phyloP scores from a whole-genome alignment of 2,888 invertebrate species.

The Branchipolynoe longqiensis region DNA sequence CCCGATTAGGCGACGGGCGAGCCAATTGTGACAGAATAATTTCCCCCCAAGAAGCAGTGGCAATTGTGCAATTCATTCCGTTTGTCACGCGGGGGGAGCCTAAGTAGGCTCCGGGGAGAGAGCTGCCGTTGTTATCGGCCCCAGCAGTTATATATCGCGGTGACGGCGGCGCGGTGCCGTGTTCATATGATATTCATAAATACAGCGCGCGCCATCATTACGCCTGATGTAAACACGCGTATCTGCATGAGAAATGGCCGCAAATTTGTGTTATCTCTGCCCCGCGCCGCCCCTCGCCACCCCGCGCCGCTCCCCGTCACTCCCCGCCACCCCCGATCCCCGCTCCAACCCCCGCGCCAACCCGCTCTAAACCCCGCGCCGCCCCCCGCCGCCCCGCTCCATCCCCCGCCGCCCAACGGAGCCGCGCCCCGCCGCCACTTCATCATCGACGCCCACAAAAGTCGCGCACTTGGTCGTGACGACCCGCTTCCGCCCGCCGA shows the following conservation, averaged over 20 bases:
- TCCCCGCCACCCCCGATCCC: too few relatives aligned
- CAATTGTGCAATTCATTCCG: conserved; percentile 49
- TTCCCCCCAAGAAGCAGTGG: conserved; percentile 24
- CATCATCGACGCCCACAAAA: conserved; percentile 47
- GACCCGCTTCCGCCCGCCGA: conserved; percentile 30
- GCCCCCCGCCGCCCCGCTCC: neutral
- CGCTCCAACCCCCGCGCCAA: conserved; percentile 7
- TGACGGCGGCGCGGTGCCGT: conserved; percentile 1
- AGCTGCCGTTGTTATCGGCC: conserved; percentile 19
- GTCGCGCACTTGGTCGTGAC: conserved; percentile 45
- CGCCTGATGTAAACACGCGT: conserved; percentile 33
- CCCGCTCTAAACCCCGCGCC: neutral
- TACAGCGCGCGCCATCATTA: conserved; percentile 47
- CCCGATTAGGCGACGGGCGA: conserved; percentile 34
- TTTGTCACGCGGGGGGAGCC: conserved; percentile 1
- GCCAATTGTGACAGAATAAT: conserved; percentile 47
- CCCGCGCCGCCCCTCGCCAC: neutral
- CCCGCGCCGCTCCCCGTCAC: neutral
- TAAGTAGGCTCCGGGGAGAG: conserved; percentile 23
- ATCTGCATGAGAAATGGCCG: conserved; percentile 40
- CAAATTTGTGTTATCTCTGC: conserved; percentile 32
- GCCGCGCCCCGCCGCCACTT: conserved; percentile 40
- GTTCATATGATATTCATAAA: conserved; percentile 49
- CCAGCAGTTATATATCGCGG: conserved; percentile 20
- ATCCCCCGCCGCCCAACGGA: neutral